phyloP scores from a whole-genome alignment of 2,797 vertebrate genomes.

The Limosa lapponica region DNA sequence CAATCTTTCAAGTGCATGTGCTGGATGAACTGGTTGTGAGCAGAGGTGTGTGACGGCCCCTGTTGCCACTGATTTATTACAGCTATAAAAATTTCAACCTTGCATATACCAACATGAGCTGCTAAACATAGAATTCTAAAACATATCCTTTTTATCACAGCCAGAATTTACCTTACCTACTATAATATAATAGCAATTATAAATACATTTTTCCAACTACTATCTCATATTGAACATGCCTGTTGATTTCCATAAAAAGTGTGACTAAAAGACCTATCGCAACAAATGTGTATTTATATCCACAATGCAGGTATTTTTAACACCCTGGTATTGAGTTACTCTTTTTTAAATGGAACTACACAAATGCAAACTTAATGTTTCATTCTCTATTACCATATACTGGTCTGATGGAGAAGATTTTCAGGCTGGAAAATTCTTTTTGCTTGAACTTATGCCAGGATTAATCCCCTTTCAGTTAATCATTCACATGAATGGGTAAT shows the following conservation, averaged over 20 bases:
- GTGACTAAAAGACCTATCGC: not conserved
- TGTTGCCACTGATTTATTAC: not conserved
- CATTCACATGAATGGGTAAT: slow-evolving; percentile 60
- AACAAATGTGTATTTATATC: not conserved
- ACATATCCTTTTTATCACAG: not conserved
- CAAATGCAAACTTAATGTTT: not conserved
- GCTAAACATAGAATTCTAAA: not conserved
- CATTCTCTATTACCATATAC: not conserved
- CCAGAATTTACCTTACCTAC: not conserved
- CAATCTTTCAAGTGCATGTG: not conserved
- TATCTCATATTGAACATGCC: not conserved
- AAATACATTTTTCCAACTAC: not conserved
- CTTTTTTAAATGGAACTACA: not conserved
- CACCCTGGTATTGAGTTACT: not conserved
- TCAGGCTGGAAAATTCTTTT: slow-evolving; percentile 41
- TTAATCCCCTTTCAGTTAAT: slow-evolving; percentile 64
- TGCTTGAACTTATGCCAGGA: slow-evolving; percentile 45
- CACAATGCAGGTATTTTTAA: not conserved
- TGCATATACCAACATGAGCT: not conserved
- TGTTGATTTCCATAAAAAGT: not conserved
- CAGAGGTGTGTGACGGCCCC: not conserved
- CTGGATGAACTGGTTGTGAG: not conserved
- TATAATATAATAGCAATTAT: not conserved
- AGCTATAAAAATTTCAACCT: not conserved
- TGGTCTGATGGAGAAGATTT: not conserved